Conservation (phyloP, 2,888 invertebrate genomes). For the Eilema griseolum region DNA sequence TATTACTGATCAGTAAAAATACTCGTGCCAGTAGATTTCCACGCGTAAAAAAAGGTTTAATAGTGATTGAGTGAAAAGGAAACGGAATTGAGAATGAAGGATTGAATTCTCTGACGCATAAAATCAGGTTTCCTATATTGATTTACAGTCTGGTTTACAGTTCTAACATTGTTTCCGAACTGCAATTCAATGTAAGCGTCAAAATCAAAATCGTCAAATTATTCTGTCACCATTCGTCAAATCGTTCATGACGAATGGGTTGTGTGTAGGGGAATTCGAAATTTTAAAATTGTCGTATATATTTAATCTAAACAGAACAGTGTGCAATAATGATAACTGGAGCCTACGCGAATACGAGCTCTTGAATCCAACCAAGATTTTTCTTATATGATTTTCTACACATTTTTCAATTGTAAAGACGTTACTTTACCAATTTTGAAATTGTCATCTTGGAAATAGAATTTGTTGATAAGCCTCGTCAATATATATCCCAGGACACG, state of each 20-base stretch:
- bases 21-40: too few species aligned
- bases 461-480: constrained; percentile 95
- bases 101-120: constrained; percentile 1
- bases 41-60: constrained; percentile 1
- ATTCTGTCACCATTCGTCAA: constrained; percentile 36
- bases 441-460: constrained; percentile 94
- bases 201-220: constrained; percentile 19
- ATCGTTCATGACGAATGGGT: constrained; percentile 43
- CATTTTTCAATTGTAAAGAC: constrained; percentile 39
- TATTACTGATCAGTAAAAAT: too few species aligned
- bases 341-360: too few species aligned
- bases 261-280: constrained; percentile 27
- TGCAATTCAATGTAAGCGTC: constrained; percentile 6
- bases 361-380: constrained; percentile 31
- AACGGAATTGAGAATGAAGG: constrained; percentile 6
- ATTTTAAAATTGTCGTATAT: constrained; percentile 29
- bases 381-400: constrained; percentile 29
- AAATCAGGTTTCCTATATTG: constrained; percentile 18
- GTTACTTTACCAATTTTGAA: constrained; percentile 92
- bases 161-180: not conserved
- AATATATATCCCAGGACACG: constrained; percentile 96
- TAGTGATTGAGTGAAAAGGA: constrained; percentile 9
- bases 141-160: constrained; percentile 4
- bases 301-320: constrained; percentile 32
- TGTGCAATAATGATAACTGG: constrained; percentile 41